Evolutionary conservation across 2,888 invertebrate genomes (phyloP), one percentile per base, ranked within the genome.

Genomic region (Microdon myrmicae): DNA sequence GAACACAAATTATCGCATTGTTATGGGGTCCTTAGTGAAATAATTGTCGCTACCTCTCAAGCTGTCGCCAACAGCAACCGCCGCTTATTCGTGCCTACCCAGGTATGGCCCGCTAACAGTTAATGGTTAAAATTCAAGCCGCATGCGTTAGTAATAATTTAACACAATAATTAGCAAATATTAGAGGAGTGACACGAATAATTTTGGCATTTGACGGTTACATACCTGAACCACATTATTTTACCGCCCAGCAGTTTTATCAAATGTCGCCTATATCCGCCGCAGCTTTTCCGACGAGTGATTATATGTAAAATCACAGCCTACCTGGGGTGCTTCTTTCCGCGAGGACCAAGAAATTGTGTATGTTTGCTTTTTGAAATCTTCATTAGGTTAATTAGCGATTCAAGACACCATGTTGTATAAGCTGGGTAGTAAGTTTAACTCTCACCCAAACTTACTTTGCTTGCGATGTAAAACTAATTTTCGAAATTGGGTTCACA

Each of bases 151-250:
- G 64, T 47, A 64, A 64, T 64, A 58, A 58, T 64, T 64, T 64
- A 64, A 64, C 58, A 53, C 58, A 58, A 64, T 64, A 64, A 64
- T 64, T 64, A 64, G 64, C 64, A 58, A 64, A 64, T 64, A 64
- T 64, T 64, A 47, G 51, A 38, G 28, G 22, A 25, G 29, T 14
- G 26, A 25, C 26, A 41, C 26, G 54, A 19, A 47, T 32, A 32
- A 37, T 45, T 47, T 58, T 47, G 58, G 45, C 58, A 58, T 51
- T 64, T 53, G 58, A 58, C 43, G 64, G 58, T 58, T 58, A 47
- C 64, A 58, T 58, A 64, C 47, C 58, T 64, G 58, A 38, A 53
- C 64, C 64, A 45, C 64, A 64, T 47, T 58, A 58, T 58, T 64
- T 43, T 43, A 41, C 49, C 49, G 32, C 45, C 31, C 17, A 53